phyloP scores from a whole-genome alignment of 2,797 vertebrate genomes.

The Psittacula echo region DNA sequence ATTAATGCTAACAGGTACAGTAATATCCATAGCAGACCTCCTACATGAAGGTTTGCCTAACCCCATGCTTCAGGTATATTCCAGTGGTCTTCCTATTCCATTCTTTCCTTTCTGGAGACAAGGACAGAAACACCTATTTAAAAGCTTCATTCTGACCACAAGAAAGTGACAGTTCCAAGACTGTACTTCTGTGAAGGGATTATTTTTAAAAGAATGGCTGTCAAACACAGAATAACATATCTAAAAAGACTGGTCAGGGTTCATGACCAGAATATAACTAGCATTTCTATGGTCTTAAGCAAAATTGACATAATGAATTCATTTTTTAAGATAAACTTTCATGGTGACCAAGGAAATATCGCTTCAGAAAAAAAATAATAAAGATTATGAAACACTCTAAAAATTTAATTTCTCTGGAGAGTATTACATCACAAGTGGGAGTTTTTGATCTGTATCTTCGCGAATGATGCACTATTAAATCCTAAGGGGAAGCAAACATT shows the following conservation, averaged over 20 bases:
- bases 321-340: not conserved
- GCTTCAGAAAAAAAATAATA: not conserved
- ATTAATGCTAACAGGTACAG: not conserved
- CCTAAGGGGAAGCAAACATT: not conserved
- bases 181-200: not conserved
- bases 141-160: not conserved
- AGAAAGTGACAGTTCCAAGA: not conserved
- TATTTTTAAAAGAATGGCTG: not conserved
- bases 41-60: not conserved
- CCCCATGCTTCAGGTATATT: not conserved
- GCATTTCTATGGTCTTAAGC: not conserved
- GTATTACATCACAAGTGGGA: not conserved
- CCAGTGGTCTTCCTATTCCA: not conserved
- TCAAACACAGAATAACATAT: not conserved
- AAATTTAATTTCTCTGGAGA: not conserved
- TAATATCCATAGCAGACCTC: not conserved
- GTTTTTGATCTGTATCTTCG: not conserved
- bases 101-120: not conserved
- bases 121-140: not conserved
- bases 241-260: not conserved
- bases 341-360: not conserved
- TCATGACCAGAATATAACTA: not conserved
- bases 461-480: not conserved
- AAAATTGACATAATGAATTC: not conserved
- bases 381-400: not conserved